phyloP scores from a whole-genome alignment of 2,888 invertebrate species.

The Papilio elwesi region DNA sequence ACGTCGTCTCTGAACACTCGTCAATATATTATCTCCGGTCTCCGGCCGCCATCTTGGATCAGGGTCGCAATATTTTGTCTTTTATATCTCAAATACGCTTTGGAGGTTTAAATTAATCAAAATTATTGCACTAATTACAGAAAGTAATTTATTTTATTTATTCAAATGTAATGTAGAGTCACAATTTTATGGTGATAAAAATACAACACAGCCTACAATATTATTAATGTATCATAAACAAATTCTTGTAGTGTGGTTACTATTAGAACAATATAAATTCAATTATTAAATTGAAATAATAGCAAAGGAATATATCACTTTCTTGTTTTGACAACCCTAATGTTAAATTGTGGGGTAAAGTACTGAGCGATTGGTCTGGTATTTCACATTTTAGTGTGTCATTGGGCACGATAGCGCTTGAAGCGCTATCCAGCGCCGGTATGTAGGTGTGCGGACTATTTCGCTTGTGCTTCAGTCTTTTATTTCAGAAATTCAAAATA shows the following conservation, averaged over 20 bases:
- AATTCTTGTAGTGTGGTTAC: no score
- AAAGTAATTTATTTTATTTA: no score
- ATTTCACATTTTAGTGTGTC: slow-evolving; percentile 44
- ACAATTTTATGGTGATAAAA: no score
- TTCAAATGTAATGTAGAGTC: no score
- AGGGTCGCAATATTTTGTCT: slow-evolving; percentile 33
- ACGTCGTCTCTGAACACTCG: slow-evolving; percentile 56
- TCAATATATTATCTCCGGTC: slow-evolving; percentile 57
- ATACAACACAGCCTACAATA: no score
- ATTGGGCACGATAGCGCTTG: slow-evolving; percentile 36
- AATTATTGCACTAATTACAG: no score
- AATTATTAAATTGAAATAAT: no score
- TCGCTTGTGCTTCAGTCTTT: background rate
- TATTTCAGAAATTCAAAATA: background rate
- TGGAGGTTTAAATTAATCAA: no score
- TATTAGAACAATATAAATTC: no score
- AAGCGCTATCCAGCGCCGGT: background rate
- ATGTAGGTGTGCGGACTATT: slow-evolving; percentile 4
- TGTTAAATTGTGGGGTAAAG: slow-evolving; percentile 3
- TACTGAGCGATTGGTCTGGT: slow-evolving; percentile 23
- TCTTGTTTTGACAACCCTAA: slow-evolving; percentile 24
- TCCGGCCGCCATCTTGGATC: slow-evolving; percentile 48
- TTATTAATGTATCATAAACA: no score
- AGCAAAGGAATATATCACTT: background rate
- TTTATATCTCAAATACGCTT: background rate